Percentiles rank a stretch among this genome's conserved stretches.
Evolutionary conservation across 2,113 vertebrate species (phyloP).

Genomic region (Mesitornis unicolor): DNA sequence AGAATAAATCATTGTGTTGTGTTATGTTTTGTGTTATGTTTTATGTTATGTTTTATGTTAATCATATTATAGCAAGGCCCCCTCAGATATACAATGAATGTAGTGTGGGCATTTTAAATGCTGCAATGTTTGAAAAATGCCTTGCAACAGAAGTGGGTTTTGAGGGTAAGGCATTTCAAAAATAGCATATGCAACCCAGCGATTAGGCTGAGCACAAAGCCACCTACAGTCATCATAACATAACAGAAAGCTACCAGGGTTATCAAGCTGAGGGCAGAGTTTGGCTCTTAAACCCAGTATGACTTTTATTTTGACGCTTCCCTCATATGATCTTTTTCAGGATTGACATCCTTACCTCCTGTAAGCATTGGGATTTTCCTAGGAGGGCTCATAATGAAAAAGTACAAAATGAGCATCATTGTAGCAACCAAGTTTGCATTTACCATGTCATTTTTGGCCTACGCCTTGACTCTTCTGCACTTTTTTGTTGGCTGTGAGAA

Average conservation of each 20-base stretch:
- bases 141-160: background rate
- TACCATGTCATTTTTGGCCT: conserved; percentile 62
- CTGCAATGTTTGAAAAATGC: background rate
- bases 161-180: background rate
- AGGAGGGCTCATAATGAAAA: conserved; percentile 88
- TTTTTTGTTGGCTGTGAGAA: conserved; percentile 83
- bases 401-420: conserved; percentile 80
- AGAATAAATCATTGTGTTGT: background rate
- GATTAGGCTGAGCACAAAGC: background rate
- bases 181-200: background rate
- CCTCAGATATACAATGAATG: background rate
- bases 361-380: conserved; percentile 81
- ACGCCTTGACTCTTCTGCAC: conserved; percentile 41
- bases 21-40: background rate
- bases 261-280: background rate
- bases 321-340: conserved; percentile 67
- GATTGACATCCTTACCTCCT: conserved; percentile 76
- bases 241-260: background rate
- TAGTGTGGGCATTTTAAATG: background rate
- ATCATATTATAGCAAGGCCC: background rate
- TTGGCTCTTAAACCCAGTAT: background rate
- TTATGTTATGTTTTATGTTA: no score
- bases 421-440: conserved; percentile 79
- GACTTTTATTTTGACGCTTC: background rate
- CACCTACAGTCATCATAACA: background rate